phyloP scores from a whole-genome alignment of 2,113 vertebrate genomes.

The Scolopax mira region DNA sequence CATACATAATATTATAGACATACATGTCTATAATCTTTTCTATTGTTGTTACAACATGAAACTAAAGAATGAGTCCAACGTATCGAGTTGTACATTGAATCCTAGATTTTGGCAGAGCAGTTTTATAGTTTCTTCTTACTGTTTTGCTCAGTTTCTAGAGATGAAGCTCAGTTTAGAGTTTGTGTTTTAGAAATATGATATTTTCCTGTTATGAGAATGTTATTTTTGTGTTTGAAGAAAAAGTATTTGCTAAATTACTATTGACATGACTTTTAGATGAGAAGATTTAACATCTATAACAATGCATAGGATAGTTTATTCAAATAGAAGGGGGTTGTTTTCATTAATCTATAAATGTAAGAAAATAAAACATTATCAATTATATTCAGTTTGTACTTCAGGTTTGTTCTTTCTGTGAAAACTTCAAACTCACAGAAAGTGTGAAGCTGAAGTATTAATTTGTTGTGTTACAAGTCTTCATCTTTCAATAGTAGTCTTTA shows the following conservation, averaged over 20 bases:
- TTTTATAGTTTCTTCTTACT: not conserved
- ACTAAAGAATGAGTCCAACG: not conserved
- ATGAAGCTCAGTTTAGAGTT: not conserved
- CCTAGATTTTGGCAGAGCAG: not conserved
- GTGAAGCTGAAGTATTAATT: not conserved
- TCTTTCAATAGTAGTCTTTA: not conserved
- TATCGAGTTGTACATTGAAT: not conserved
- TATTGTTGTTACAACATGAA: not conserved
- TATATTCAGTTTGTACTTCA: not conserved
- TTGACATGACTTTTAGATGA: not conserved
- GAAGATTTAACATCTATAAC: not conserved
- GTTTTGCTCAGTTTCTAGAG: not conserved
- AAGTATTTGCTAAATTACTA: not conserved
- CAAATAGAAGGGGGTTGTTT: not conserved
- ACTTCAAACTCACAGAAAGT: not conserved
- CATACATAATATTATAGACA: too few relatives aligned
- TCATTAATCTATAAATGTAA: not conserved
- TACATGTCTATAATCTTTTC: not conserved
- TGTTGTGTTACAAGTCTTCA: not conserved
- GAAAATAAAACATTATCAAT: not conserved
- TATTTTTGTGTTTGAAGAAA: too few relatives aligned
- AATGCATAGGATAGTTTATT: not conserved
- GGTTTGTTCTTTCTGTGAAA: not conserved
- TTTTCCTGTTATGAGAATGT: not conserved
- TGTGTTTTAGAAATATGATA: not conserved